phyloP scores from a whole-genome alignment of 2,888 invertebrate species.

The Anthrax anthrax region DNA sequence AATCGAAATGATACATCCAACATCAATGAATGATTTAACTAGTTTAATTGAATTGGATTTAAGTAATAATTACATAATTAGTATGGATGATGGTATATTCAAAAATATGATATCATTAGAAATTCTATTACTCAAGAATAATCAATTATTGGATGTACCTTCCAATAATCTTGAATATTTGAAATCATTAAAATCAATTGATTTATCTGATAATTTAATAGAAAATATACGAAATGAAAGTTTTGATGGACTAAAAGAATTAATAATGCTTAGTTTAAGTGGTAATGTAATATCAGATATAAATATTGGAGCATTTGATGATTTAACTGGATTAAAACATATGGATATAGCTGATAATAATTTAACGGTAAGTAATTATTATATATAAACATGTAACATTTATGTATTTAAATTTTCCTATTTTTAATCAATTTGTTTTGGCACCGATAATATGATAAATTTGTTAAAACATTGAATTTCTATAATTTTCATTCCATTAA shows the following conservation, averaged over 20 bases:
- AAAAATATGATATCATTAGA: conserved; percentile 53
- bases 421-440: too few relatives aligned
- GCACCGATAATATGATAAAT: too few relatives aligned
- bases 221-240: conserved; percentile 55
- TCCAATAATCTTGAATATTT: conserved; percentile 51
- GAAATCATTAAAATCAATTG: conserved; percentile 52
- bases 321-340: conserved; percentile 53
- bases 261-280: conserved; percentile 54
- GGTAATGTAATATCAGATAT: conserved; percentile 63
- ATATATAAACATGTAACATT: too few relatives aligned
- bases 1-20: conserved; percentile 54
- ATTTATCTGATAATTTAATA: conserved; percentile 66
- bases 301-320: conserved; percentile 57
- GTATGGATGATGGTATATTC: conserved; percentile 55
- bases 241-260: conserved; percentile 54
- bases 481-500: too few relatives aligned
- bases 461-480: too few relatives aligned
- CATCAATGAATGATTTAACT: conserved; percentile 64
- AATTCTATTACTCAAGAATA: conserved; percentile 59
- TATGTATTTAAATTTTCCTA: too few relatives aligned
- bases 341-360: conserved; percentile 72
- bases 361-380: conserved; percentile 49
- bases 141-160: conserved; percentile 65
- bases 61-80: conserved; percentile 59
- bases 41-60: conserved; percentile 59